Evolutionary conservation across 2,113 vertebrate genomes (phyloP), one percentile per base, ranked within the genome.

Genomic region (Bolborhynchus lineola): DNA sequence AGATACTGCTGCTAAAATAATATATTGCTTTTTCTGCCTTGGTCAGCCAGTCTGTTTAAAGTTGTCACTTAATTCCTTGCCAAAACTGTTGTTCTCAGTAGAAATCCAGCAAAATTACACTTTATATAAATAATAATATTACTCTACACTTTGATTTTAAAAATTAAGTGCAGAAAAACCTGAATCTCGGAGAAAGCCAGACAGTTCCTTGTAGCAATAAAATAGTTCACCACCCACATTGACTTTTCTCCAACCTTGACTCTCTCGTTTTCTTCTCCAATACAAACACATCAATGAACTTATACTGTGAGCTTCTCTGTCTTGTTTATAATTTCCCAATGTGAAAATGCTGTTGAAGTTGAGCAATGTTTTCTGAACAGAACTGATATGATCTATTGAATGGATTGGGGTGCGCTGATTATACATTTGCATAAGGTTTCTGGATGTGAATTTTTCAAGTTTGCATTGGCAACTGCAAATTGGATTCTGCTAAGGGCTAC

Each of bases 1-100:
- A 96, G 88, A 86, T 65, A 82, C 81, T 84, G 80, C 81, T 94
- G 83, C 92, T 97, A 93, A 95, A 95, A 96, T 96, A 88, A 91
- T 41, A 89, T 47, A 59, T 52, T 75, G 72, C 65, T 94, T 95
- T 91, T 89, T 80, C 83, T 89, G 91, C 80, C 88, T 93, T 86
- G 95, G 93, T 84, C 91, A 86, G 72, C 88, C 93, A 89, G 77
- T 57, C 74, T 84, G 83, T 84, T 93, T 62, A 72, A 90, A 96
- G 77, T 89, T 90, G 86, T 94, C 95, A 93, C 80, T 86, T 96
- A 94, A 94, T 92, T 94, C 88, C 72, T 62, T 88, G 83, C 82
- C 86, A 84, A 89, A 94, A 76, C 76, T 39, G 80, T 68, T 93
- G 92, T 90, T 90, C 86, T 89, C 92, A 76, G 57, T 26, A 83